Base-by-base conservation (phyloP, 2,888 invertebrate genomes). In the Aproaerema taeniolella region DNA sequence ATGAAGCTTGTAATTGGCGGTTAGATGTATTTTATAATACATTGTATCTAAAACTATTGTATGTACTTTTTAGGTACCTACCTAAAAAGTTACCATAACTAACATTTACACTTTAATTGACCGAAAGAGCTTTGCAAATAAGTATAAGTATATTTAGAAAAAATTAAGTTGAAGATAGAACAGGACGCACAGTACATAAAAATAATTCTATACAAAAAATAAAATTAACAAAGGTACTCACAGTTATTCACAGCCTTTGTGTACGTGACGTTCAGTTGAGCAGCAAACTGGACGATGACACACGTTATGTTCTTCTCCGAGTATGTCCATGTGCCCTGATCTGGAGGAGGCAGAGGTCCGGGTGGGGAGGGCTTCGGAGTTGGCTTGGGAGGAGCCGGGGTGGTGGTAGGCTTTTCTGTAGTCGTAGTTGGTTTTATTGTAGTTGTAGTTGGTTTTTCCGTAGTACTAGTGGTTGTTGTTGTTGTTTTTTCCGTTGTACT, bases 251-350 rank as follows among this genome's bases (percentile, higher is more conserved):
- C 64, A 9, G 39, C 58, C 42, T 67, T 75, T 14, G 65, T 54
- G 58, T 89, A 89, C 0, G 82, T 80, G 37, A 94, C 75, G 53
- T 90, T 90, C 40, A 94, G 70, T 59, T 90, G 89, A 3, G 90
- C 87, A 0, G 92, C 91, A 82, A 93, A 90, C 68, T 90, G 81
- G 5, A 91, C 68, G 34, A 92, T 60, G 15, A 94, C 88, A 58
- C 94, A 94, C 4, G 90, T 89, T 0, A 79, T 61, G 55, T 90
- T 90, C 17, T 47, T 57, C 8, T 83, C 72, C 0, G 52, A 49
- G 42, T 45, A 71, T 0, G 41, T 30, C 83, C 83, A 85, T 6
- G 46, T 60, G 32, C 79, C 79, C 45, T 67, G 68, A 7, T 68
- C 59, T 1, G 83, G 76, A 0, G 73, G 43, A 1, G 75, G 68